phyloP scores from a whole-genome alignment of 2,113 vertebrate species.

The Zosterops lateralis region DNA sequence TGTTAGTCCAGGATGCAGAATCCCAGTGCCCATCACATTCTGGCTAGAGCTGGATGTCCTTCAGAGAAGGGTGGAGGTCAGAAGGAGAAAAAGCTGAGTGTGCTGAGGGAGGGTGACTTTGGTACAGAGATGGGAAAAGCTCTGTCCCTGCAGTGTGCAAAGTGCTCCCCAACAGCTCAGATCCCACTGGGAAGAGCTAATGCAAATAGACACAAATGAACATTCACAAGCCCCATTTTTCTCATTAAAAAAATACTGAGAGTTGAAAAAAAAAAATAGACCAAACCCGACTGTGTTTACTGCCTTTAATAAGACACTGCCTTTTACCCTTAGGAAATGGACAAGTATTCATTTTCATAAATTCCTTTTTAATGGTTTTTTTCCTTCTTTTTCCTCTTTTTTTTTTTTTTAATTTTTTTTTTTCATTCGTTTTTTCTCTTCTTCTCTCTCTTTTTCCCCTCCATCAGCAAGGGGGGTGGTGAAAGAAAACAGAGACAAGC shows the following conservation, averaged over 20 bases:
- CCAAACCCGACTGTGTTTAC: constrained; percentile 1
- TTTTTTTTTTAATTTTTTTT: neutral
- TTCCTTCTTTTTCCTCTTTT: neutral
- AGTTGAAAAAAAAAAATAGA: constrained; percentile 31
- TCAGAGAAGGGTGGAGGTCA: neutral
- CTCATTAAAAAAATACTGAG: constrained; percentile 47
- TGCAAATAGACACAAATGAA: constrained; percentile 45
- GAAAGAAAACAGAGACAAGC: constrained; percentile 84
- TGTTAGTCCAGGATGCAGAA: neutral
- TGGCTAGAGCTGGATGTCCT: neutral
- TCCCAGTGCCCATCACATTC: neutral
- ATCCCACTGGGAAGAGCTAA: constrained; percentile 4
- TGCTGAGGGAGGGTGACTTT: neutral
- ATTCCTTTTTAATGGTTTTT: constrained; percentile 79
- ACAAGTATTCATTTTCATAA: constrained; percentile 81
- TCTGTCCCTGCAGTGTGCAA: constrained; percentile 13
- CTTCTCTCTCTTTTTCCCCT: constrained; percentile 23
- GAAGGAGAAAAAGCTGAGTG: neutral
- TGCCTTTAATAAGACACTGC: constrained; percentile 57
- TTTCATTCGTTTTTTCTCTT: neutral
- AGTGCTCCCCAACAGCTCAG: neutral
- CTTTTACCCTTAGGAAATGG: constrained; percentile 72
- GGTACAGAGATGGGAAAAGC: neutral
- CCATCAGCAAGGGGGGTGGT: constrained; percentile 68
- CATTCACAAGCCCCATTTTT: constrained; percentile 40